Percentiles rank a stretch among this genome's conserved stretches.
These are phyloP conservation scores for Grammomys surdaster DNA, from an alignment of 2,113 vertebrate species.

Conservation along the genomic window DNA sequence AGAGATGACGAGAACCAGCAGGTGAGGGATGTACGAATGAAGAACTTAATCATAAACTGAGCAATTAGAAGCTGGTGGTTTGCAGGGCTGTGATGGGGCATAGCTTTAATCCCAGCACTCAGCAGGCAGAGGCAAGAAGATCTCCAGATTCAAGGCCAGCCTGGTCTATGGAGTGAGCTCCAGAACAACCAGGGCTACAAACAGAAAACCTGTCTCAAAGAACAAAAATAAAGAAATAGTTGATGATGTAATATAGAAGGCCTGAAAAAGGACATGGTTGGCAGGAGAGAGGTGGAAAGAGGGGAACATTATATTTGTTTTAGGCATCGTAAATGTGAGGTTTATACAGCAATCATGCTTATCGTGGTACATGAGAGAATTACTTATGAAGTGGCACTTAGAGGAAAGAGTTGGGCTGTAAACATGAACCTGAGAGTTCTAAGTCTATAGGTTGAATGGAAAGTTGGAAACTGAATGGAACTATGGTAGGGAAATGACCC, in stretches of 20 bases:
- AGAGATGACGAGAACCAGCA: not conserved
- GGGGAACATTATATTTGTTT: not conserved
- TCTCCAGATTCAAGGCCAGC: not conserved
- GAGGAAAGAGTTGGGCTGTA: not conserved
- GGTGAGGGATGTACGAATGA: not conserved
- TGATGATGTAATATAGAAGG: not conserved
- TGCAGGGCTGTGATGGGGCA: not conserved
- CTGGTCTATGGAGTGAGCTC: not conserved
- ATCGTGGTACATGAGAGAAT: not conserved
- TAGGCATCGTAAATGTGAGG: not conserved
- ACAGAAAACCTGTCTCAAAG: not conserved
- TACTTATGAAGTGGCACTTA: not conserved
- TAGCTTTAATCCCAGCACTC: not conserved
- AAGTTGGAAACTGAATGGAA: not conserved
- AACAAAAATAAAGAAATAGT: not conserved
- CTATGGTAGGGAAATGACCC: not conserved
- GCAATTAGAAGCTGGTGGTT: not conserved
- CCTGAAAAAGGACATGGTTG: no score
- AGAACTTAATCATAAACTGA: not conserved
- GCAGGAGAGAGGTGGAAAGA: not conserved
- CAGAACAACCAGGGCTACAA: not conserved
- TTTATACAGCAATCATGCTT: not conserved
- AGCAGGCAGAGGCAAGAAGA: not conserved
- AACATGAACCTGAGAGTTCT: not conserved
- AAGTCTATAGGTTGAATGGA: not conserved